Evolutionary conservation across 2,113 vertebrate genomes (phyloP).

Genomic region (Microtus ochrogaster): DNA sequence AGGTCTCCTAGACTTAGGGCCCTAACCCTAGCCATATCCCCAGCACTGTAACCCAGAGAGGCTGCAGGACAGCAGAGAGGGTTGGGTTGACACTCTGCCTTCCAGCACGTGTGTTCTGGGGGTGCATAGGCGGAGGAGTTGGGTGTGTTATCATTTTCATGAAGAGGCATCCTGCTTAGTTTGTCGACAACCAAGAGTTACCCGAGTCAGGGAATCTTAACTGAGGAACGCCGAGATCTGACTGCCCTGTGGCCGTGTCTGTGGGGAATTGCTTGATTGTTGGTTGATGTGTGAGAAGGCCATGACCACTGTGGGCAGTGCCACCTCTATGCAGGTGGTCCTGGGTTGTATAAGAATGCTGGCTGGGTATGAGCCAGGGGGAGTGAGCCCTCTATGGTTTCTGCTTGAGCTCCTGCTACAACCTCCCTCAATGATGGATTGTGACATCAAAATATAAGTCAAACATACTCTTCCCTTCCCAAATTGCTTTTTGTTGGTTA

Average conservation of each 20-base stretch:
- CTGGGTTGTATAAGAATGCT: neutral
- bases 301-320: neutral
- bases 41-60: neutral
- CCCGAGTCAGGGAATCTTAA: neutral
- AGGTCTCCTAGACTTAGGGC: neutral
- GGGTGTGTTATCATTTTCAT: neutral
- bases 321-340: neutral
- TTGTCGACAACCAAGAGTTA: neutral
- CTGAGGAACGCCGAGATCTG: neutral
- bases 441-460: neutral
- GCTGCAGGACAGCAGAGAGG: neutral
- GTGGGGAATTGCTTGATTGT: neutral
- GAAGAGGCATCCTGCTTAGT: neutral
- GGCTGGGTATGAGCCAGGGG: neutral
- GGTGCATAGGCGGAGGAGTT: neutral
- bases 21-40: neutral
- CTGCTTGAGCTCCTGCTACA: neutral
- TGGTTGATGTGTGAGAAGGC: neutral
- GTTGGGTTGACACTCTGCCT: neutral
- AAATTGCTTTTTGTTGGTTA: neutral
- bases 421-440: neutral
- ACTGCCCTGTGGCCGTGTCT: neutral
- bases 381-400: neutral
- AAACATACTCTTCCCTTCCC: neutral
- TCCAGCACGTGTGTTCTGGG: neutral